Base-by-base conservation (phyloP, 2,113 vertebrate genomes). In the Phoxinus phoxinus region DNA sequence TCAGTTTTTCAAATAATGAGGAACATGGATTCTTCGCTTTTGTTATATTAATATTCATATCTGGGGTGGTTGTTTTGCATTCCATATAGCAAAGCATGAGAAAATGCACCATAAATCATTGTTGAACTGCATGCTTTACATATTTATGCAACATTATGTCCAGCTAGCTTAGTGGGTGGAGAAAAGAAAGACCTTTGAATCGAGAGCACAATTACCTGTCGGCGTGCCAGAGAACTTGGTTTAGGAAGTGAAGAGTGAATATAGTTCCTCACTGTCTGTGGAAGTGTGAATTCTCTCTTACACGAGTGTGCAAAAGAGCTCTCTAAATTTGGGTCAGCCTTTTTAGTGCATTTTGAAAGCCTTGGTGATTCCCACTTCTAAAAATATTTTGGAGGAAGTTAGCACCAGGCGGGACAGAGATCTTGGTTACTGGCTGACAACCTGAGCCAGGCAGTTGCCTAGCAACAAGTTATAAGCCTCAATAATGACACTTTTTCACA, bases 381-480 rank as follows among this genome's bases (percentile, higher is more conserved):
- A 83, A 86, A 84, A 83, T 86, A 86, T 86, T 86, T 86, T 27
- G 25, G 51, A 58, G 27, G 46, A 37, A 65, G 51, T 58, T 41
- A 37, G 15, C 53, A 63, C 75, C 32, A 67, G 30, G 10, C 35
- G n/a, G 83, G 77, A 67, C 44, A 71, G 48, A 25, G 37, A 75
- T 81, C n/a, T 56, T 15, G 44, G 30, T 86, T 71, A 46, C 65
- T 84, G n/a, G 27, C 77, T 72, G 77, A 79, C 73, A 79, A 77
- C 25, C 63, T 77, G 87, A 86, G 84, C 87, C 83, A 32, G 71
- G 71, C 61, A 84, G 87, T 90, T 91, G 82, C 90, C 72, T 91
- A 90, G 88, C 83, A 87, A 89, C 89, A 48, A 32, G 56, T 75
- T 74, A 86, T 89, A 85, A 82, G 78, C 82, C 44, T 63, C 76